phyloP scores from a whole-genome alignment of 2,888 invertebrate species.

The Lissocephala sabroskyi region DNA sequence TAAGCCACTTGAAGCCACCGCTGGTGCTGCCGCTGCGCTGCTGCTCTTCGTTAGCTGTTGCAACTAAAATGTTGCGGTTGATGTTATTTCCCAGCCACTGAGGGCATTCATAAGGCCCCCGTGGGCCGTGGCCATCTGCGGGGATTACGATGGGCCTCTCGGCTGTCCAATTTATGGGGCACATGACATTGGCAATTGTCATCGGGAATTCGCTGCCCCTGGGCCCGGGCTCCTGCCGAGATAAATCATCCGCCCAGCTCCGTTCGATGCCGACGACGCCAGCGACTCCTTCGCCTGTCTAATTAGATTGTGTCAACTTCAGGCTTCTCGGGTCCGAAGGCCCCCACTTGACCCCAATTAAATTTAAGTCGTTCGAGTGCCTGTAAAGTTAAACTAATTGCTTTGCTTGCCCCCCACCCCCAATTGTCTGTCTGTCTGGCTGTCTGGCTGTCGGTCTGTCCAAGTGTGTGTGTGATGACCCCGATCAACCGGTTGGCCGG shows the following conservation, averaged over 20 bases:
- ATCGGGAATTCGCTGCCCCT: constrained; percentile 6
- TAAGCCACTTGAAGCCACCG: constrained; percentile 32
- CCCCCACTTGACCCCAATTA: constrained; percentile 59
- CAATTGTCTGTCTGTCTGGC: too few species aligned
- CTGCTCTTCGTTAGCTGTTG: constrained; percentile 3
- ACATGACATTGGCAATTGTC: constrained; percentile 49
- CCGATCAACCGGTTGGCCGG: too few species aligned
- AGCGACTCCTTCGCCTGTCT: constrained; percentile 26
- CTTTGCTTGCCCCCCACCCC: constrained; percentile 26
- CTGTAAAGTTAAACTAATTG: constrained; percentile 59
- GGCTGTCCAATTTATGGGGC: constrained; percentile 21
- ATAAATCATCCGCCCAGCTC: neutral
- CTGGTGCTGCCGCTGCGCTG: neutral
- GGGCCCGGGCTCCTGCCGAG: neutral
- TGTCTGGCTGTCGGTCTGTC: too few species aligned
- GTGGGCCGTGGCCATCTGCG: constrained; percentile 1
- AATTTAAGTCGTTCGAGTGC: constrained; percentile 63
- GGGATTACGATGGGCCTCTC: constrained; percentile 5
- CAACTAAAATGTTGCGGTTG: constrained; percentile 62
- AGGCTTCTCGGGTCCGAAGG: constrained; percentile 31
- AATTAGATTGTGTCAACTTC: constrained; percentile 65
- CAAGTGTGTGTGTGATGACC: too few species aligned
- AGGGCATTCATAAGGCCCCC: too few species aligned
- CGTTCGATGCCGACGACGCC: too few species aligned
- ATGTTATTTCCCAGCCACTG: constrained; percentile 37